Base-by-base conservation (phyloP, 2,888 invertebrate species). In the Archips xylosteana region DNA sequence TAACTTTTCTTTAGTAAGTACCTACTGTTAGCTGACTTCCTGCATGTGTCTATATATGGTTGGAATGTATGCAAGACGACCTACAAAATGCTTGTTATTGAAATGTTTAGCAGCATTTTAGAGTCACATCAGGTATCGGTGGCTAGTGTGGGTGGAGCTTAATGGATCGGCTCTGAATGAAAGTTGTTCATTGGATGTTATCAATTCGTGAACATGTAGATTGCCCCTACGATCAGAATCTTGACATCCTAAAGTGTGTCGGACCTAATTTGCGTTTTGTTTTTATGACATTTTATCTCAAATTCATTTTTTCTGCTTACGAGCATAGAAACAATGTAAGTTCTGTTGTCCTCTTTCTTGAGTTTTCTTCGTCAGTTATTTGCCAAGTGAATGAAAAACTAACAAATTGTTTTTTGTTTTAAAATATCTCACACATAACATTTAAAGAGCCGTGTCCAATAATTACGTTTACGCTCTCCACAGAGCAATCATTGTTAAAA, bases 181-280 rank as follows among this genome's bases (percentile, higher is more conserved):
- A 91, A 91, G 89, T 92, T 90, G 90, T 90, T 89, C 88, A 90
- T 89, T 89, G 90, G 89, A 90, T 92, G 88, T 88, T 91, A 92
- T 92, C 91, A 86, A 88, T 88, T 84, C 82, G 82, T 84, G 86
- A 88, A 90, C 88, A 90, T 84, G 87, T 83, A 86, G 88, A 89
- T 91, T 86, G 83, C 83, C 84, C 76, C 84, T 81, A 80, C 81
- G 86, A 89, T 87, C 85, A 80, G 80, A 80, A 86, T 84, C 75
- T 76, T 72, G 60, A 60, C 74, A 36, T 70, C 74, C 60, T 70
- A 65, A 65, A 36, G 65, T 61, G 54, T 61, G 61, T 36, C 42
- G 54, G 42, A 57, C 64, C 54, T 61, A 70, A 61, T 74, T 70
- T 65, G 61, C 42, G 23, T 65, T 70, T 69, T 65, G 45, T 65